Percentiles rank a stretch among this genome's conserved stretches.
These are phyloP conservation scores for Platichthys flesus DNA, from an alignment of 2,113 vertebrate genomes.

Conservation along the genomic window DNA sequence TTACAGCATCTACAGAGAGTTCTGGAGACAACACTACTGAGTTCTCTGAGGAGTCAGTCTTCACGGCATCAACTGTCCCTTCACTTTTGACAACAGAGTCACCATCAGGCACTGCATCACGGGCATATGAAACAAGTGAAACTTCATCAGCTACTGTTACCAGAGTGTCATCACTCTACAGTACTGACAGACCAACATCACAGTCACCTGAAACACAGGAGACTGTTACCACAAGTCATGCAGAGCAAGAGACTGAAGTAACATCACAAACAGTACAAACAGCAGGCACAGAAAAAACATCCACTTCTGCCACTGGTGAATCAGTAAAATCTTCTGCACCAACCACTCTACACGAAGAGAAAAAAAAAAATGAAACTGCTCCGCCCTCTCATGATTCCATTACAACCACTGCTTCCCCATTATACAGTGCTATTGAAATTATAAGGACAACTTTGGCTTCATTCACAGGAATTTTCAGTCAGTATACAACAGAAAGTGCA, in stretches of 20 bases:
- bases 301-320: not conserved
- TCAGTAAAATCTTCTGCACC: not conserved
- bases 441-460: constrained; percentile 58
- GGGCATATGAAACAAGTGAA: not conserved
- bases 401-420: constrained; percentile 37
- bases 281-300: constrained; percentile 25
- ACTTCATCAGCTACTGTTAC: not conserved
- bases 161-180: not conserved
- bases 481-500: constrained; percentile 32
- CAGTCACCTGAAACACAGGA: not conserved
- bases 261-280: constrained; percentile 21
- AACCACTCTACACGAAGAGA: not conserved
- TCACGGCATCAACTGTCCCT: not conserved
- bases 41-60: not conserved
- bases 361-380: constrained; percentile 11
- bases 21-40: not conserved
- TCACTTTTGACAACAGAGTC: constrained; percentile 18
- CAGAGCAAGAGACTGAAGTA: not conserved
- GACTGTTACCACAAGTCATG: not conserved
- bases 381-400: constrained; percentile 9
- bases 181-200: constrained; percentile 25
- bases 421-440: constrained; percentile 56
- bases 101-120: not conserved
- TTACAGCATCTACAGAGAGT: accelerated
- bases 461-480: constrained; percentile 52